Conservation (phyloP, 2,113 vertebrate genomes). For the Podocnemis expansa region DNA sequence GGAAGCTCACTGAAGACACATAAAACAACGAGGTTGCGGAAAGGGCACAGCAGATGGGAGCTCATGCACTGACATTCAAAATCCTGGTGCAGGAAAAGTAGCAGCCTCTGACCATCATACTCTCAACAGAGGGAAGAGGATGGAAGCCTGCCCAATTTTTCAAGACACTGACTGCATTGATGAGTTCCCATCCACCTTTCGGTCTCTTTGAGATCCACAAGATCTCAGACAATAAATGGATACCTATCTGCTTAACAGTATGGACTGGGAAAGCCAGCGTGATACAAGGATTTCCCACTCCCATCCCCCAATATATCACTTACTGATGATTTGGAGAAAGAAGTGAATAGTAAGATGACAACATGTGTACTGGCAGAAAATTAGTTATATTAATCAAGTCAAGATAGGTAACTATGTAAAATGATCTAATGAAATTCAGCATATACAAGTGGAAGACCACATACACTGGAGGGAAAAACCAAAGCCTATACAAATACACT, state of each 20-base stretch:
- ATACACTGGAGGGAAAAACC: neutral
- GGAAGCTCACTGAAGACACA: neutral
- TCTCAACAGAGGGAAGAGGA: neutral
- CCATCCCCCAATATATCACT: neutral
- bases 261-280: neutral
- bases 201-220: neutral
- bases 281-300: neutral
- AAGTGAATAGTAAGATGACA: neutral
- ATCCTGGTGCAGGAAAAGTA: neutral
- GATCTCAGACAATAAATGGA: neutral
- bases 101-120: neutral
- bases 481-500: neutral
- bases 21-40: neutral
- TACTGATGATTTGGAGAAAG: neutral
- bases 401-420: neutral
- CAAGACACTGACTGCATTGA: neutral
- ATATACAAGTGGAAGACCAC: neutral
- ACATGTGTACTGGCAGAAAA: neutral
- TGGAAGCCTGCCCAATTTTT: neutral
- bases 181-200: too few species aligned
- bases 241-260: neutral
- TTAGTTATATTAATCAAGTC: neutral
- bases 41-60: neutral
- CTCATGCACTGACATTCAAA: neutral
- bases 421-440: neutral